Evolutionary conservation across 2,888 invertebrate species (phyloP), one percentile per base, ranked within the genome.

Genomic region (Clistopyga incitator): DNA sequence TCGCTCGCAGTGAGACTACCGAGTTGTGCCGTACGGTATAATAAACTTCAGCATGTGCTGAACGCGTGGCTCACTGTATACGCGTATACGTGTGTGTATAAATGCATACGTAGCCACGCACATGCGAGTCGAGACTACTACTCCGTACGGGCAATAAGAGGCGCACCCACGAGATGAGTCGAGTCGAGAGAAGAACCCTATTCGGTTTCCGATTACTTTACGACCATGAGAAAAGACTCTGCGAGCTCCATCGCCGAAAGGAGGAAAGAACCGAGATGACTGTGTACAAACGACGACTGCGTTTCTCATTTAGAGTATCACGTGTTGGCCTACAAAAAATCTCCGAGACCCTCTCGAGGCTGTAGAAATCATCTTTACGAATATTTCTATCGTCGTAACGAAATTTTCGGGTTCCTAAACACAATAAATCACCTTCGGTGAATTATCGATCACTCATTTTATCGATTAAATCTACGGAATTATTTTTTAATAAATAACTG

Each of bases 191-290:
- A 42, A 76, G 59, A 56, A 56, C 54, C 77, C 68, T 38, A 80
- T 80, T 80, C 67, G 83, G 80, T 80, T 72, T 77, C 72, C 77
- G 72, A 83, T 83, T 77, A 74, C 83, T 83, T 81, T 67, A 76
- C 71, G 82, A 80, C 54, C 72, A 83, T 77, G 80, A 74, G 72
- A 79, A 77, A 80, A 77, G n/a, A 29, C 65, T 13, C 18, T 56
- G 64, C 47, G 25, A 20, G 23, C 20, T 20, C n/a, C n/a, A 56
- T 47, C 10, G n/a, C n/a, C 29, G 29, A 56, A 34, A 20, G 45
- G 52, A 29, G 71, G 54, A 78, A 65, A 75, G 34, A 76, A 38
- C 1, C 38, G 50, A 70, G 34, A 61, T 52, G 70, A 25, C 29
- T 54, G 18, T 34, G 13, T 15, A 4, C n/a, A 29, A 18, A 34